A percentile compares a stretch with the other conserved stretches of the same genome.
Evolutionary conservation across 2,113 vertebrate species (phyloP).

Genomic region (Turdus rufiventris): DNA sequence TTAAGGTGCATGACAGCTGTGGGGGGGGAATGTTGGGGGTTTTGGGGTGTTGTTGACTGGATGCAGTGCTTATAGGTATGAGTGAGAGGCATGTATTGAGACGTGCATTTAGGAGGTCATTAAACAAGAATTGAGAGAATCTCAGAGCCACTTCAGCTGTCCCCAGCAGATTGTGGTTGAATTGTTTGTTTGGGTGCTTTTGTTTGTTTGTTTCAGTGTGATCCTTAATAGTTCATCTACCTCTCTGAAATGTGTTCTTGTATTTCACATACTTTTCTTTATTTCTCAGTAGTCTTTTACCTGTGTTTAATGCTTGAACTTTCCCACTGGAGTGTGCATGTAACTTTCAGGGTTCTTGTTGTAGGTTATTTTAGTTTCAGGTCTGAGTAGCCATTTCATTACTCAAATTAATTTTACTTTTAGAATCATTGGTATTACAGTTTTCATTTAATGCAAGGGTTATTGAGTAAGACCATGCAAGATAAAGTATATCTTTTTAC

Average conservation of each 20-base stretch:
- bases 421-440: background rate
- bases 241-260: background rate
- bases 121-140: background rate
- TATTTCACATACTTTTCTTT: background rate
- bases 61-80: background rate
- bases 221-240: background rate
- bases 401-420: background rate
- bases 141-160: background rate
- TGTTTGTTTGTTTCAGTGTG: background rate
- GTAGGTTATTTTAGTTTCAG: background rate
- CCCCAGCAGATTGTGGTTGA: background rate
- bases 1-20: background rate
- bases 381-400: background rate
- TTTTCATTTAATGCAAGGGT: background rate
- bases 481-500: accelerated
- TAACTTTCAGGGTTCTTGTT: background rate
- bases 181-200: background rate
- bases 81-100: background rate
- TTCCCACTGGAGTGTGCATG: background rate
- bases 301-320: background rate
- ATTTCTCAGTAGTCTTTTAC: background rate
- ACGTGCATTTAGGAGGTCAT: background rate
- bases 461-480: accelerated
- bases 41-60: background rate
- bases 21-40: accelerated